A percentile compares a stretch with the other conserved stretches of the same genome.
These are phyloP conservation scores for Andrena bucephala DNA, from an alignment of 2,888 invertebrate species.

Conservation along the genomic window DNA sequence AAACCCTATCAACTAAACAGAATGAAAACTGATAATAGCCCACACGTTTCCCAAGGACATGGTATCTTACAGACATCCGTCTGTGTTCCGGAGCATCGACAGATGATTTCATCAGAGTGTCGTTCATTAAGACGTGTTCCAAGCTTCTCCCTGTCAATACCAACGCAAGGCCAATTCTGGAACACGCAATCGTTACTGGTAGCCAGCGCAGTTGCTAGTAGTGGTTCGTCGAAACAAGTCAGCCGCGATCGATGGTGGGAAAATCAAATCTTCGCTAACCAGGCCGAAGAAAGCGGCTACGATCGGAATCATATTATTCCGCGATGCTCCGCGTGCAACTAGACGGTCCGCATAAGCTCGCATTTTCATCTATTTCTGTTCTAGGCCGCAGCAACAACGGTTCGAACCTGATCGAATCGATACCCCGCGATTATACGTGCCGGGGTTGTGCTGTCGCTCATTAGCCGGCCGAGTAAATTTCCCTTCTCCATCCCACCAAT, in stretches of 20 bases:
- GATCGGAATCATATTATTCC: constrained; percentile 38
- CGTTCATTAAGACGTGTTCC: constrained; percentile 4
- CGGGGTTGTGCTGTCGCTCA: constrained; percentile 44
- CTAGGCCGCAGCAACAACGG: constrained; percentile 74
- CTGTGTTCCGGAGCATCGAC: neutral
- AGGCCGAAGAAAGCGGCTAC: neutral
- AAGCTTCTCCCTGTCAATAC: neutral
- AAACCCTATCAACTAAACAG: neutral
- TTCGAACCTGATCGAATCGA: constrained; percentile 73
- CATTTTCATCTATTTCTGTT: constrained; percentile 76
- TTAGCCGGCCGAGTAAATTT: constrained; percentile 41
- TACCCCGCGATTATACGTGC: constrained; percentile 66
- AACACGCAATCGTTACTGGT: constrained; percentile 11
- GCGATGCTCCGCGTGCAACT: constrained; percentile 11
- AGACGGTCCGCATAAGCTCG: constrained; percentile 27
- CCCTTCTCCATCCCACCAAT: constrained; percentile 32
- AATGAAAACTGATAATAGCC: neutral
- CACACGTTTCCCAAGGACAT: constrained; percentile 1
- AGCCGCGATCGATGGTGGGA: constrained; percentile 13
- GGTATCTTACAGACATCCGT: neutral
- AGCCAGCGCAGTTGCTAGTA: neutral
- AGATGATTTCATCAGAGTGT: constrained; percentile 8
- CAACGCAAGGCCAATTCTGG: constrained; percentile 18
- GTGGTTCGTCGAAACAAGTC: neutral
- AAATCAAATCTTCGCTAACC: constrained; percentile 32